phyloP scores from a whole-genome alignment of 2,113 vertebrate genomes.

The Sinocyclocheilus anshuiensis region DNA sequence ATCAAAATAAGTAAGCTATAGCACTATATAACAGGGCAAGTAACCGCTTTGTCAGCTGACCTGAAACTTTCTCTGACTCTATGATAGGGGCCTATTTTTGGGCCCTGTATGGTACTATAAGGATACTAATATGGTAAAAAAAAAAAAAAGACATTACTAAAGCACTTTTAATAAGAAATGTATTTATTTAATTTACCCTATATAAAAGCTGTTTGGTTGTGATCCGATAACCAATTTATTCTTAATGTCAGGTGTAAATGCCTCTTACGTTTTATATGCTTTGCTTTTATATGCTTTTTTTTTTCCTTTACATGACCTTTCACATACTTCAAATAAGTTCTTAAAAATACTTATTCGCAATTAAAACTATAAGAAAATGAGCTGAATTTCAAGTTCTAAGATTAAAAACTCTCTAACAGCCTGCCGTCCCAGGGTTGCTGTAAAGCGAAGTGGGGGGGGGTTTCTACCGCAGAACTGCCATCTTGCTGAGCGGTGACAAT shows the following conservation, averaged over 20 bases:
- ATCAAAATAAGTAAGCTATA: background rate
- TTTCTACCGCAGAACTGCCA: background rate
- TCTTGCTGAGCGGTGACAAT: slow-evolving; percentile 16
- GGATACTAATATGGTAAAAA: background rate
- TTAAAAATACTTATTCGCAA: slow-evolving; percentile 10
- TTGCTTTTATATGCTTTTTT: no score
- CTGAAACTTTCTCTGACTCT: background rate
- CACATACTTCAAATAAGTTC: background rate
- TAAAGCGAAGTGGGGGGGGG: background rate
- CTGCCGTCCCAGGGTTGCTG: background rate
- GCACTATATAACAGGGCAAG: background rate
- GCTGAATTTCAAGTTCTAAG: slow-evolving; percentile 1
- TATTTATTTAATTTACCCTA: background rate
- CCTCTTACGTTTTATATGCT: background rate
- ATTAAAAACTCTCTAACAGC: slow-evolving; percentile 1
- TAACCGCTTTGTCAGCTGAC: background rate
- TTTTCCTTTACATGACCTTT: background rate
- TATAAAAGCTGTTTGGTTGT: background rate
- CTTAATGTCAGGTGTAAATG: background rate
- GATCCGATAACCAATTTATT: background rate
- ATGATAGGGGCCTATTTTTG: background rate
- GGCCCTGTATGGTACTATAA: background rate
- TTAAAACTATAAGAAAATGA: slow-evolving; percentile 3
- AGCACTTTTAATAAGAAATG: background rate
- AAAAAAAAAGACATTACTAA: background rate